phyloP scores from a whole-genome alignment of 2,888 invertebrate species.

The Latrodectus hesperus region DNA sequence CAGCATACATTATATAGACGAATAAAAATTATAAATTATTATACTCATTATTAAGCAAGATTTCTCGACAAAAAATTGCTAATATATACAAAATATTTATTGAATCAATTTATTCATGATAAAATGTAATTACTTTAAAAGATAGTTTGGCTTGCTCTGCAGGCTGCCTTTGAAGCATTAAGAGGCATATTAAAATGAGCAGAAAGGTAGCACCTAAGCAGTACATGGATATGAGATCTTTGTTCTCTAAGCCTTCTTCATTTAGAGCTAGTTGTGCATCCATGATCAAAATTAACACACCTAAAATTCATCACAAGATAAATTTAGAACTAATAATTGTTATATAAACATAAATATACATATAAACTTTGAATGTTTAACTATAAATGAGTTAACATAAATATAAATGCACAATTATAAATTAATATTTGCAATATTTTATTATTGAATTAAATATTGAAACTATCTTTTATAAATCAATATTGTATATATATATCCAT shows the following conservation, averaged over 20 bases:
- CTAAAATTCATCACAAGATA: slow-evolving; percentile 1
- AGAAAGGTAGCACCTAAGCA: slow-evolving; percentile 14
- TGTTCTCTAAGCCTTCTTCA: slow-evolving; percentile 35
- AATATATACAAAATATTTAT: not conserved
- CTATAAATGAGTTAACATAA: too few species aligned
- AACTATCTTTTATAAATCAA: too few species aligned
- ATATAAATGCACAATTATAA: too few species aligned
- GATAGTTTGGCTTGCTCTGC: slow-evolving; percentile 53
- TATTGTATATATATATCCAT: too few species aligned
- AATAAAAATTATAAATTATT: too few species aligned
- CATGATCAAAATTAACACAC: slow-evolving; percentile 36
- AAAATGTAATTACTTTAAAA: slow-evolving; percentile 41
- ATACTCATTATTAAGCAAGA: too few species aligned
- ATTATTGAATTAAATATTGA: too few species aligned
- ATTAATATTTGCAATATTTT: too few species aligned
- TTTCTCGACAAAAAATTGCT: too few species aligned
- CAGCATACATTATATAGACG: too few species aligned
- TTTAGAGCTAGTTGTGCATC: slow-evolving; percentile 45
- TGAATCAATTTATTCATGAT: not conserved
- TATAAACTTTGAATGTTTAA: too few species aligned
- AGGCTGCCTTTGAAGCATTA: slow-evolving; percentile 55
- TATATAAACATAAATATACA: too few species aligned
- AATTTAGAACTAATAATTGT: not conserved
- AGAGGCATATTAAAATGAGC: slow-evolving; percentile 37
- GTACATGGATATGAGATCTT: slow-evolving; percentile 15